Evolutionary conservation across 2,888 invertebrate genomes (phyloP), one percentile per base, ranked within the genome.

Genomic region (Bursaphelenchus okinawaensis): DNA sequence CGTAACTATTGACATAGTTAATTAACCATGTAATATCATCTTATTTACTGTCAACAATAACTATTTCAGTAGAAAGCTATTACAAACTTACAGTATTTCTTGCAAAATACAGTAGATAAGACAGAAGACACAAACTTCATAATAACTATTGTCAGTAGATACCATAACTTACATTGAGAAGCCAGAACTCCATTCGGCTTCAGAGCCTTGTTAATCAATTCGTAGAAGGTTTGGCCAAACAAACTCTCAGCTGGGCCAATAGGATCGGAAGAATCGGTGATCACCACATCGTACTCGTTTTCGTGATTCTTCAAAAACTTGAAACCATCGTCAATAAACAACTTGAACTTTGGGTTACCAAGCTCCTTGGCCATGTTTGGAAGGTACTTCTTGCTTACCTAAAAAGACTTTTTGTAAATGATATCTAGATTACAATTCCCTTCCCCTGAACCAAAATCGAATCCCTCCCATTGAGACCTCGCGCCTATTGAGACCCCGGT

Each of bases 181-280:
- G 93, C 93, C n/a, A 96, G 88, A 7, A 96, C 89, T 6, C 98
- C 98, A 58, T 88, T 89, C 0, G 90, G 88, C 78, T 87, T 89
- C 23, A 98, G 84, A 0, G 94, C 92, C 66, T 88, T 87, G 76
- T 89, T 90, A 87, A 96, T 88, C 20, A 93, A 84, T 57, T 88
- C 86, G 83, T 91, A 94, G 81, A 93, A 94, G 65, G 89, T 88
- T 79, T 90, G 89, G 82, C 90, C 88, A 83, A 91, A 92, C 12
- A 90, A 84, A 27, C 86, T 86, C 63, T 87, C 87, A 0, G 89
- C 89, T 28, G 89, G 89, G 87, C 95, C 96, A 27, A 95, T 87
- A 0, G 96, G 96, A 86, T 98, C 98, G 51, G 94, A 93, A 71
- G 94, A 94, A 83, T 98, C 98, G 0, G 96, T 98, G 63, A 98